phyloP scores from a whole-genome alignment of 1,140 invertebrate genomes.

The Neomicropteryx cornuta region DNA sequence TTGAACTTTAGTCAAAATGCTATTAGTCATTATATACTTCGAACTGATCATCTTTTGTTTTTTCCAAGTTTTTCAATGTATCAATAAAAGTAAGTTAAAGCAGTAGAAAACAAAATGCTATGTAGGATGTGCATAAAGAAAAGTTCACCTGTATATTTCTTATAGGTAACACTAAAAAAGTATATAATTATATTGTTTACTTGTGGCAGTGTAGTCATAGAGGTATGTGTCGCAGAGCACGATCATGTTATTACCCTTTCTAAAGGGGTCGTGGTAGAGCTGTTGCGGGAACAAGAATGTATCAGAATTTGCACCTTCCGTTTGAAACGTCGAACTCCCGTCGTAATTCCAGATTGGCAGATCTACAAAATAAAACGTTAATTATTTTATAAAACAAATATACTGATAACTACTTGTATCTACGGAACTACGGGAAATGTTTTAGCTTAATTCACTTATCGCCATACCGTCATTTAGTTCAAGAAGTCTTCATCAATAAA shows the following conservation, averaged over 20 bases:
- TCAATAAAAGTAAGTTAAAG: not conserved
- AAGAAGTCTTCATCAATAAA: slow-evolving; percentile 3
- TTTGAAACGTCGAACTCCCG: slow-evolving; percentile 79
- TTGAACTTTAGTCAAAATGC: not conserved
- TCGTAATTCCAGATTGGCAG: slow-evolving; percentile 94
- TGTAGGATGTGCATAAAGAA: not conserved
- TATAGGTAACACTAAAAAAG: not conserved
- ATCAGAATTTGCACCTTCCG: slow-evolving; percentile 71
- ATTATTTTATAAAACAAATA: not conserved
- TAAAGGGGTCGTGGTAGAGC: slow-evolving; percentile 90
- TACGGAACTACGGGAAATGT: not conserved
- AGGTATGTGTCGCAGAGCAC: slow-evolving; percentile 66
- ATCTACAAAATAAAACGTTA: slow-evolving; percentile 39
- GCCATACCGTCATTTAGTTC: not conserved
- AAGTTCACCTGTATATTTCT: too few relatives aligned
- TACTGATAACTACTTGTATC: not conserved
- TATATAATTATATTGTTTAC: slow-evolving; percentile 2
- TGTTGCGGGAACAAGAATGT: slow-evolving; percentile 81
- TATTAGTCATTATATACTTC: not conserved
- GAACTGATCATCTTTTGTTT: not conserved
- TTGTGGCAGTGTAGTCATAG: slow-evolving; percentile 16
- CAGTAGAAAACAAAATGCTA: too few relatives aligned
- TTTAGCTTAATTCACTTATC: not conserved
- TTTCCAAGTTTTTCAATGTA: too few relatives aligned
- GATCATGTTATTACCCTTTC: slow-evolving; percentile 76